Evolutionary conservation across 2,888 invertebrate species (phyloP).

Genomic region (Crioceris asparagi): DNA sequence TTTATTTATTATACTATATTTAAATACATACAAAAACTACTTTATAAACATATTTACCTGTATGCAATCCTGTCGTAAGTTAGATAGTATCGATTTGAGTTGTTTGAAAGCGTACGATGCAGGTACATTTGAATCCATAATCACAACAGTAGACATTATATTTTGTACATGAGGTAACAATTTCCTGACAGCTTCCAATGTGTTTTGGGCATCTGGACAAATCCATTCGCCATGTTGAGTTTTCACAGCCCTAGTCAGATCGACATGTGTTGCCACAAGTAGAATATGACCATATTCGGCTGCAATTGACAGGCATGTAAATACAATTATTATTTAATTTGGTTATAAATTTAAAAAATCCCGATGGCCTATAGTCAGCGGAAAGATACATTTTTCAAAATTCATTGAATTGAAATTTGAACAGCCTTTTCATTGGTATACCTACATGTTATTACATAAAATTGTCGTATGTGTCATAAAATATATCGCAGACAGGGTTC

Average conservation of each 20-base stretch:
- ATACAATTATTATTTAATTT: too few relatives aligned
- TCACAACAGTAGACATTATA: slow-evolving; percentile 45
- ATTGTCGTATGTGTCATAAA: too few relatives aligned
- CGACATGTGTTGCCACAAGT: slow-evolving; percentile 54
- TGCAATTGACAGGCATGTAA: too few relatives aligned
- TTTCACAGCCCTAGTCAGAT: slow-evolving; percentile 41
- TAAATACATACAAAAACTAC: too few relatives aligned
- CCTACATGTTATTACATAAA: too few relatives aligned
- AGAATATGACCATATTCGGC: slow-evolving; percentile 52
- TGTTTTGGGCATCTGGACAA: slow-evolving; percentile 44
- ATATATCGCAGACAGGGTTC: too few relatives aligned
- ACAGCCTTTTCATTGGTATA: too few relatives aligned
- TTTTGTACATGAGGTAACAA: slow-evolving; percentile 47
- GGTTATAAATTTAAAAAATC: too few relatives aligned
- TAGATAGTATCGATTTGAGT: slow-evolving; percentile 44
- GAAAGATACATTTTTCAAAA: too few relatives aligned
- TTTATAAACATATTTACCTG: slow-evolving; percentile 41
- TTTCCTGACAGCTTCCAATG: slow-evolving; percentile 37
- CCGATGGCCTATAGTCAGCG: too few relatives aligned
- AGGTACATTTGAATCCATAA: slow-evolving; percentile 52
- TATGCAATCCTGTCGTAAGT: slow-evolving; percentile 42
- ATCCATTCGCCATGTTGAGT: slow-evolving; percentile 47
- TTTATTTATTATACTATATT: too few relatives aligned
- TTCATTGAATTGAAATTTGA: too few relatives aligned
- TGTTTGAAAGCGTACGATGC: slow-evolving; percentile 51